phyloP scores from a whole-genome alignment of 92 coral and sea anemone species.

The Porites cylindrica region DNA sequence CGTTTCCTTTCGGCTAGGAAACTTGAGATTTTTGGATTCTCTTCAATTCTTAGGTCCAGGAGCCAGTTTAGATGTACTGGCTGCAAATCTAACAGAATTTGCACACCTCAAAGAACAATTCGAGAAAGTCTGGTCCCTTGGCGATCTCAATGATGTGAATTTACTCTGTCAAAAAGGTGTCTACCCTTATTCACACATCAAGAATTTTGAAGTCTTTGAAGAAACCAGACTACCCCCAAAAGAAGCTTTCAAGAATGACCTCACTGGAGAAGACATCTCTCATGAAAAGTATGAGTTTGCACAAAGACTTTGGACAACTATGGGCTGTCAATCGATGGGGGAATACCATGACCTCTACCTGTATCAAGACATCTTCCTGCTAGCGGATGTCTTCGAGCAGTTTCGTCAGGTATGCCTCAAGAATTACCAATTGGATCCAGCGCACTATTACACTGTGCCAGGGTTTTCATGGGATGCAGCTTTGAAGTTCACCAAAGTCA shows the following conservation, averaged over 20 bases:
- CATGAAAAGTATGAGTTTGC: background rate
- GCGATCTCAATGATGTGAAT: no score
- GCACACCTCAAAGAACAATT: no score
- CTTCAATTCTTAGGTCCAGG: no score
- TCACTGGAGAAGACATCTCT: background rate
- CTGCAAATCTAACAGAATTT: no score
- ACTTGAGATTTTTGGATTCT: no score
- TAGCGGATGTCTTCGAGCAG: background rate
- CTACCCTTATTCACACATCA: background rate
- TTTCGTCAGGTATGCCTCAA: background rate
- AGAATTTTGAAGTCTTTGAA: background rate
- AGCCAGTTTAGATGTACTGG: no score
- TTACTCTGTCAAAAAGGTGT: background rate
- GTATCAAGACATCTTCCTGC: background rate
- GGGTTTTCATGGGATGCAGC: constrained; percentile 1
- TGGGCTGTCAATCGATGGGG: background rate
- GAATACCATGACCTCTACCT: background rate
- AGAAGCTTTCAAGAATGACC: background rate
- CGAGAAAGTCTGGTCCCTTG: no score
- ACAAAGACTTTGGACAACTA: background rate
- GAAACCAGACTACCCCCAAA: background rate
- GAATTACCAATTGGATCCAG: background rate
- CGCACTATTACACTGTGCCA: background rate
- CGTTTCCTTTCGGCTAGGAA: no score
- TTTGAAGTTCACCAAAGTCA: background rate